These are phyloP conservation scores for Magallana gigas DNA, from an alignment of 1,140 invertebrate genomes.

Conservation along the genomic window DNA sequence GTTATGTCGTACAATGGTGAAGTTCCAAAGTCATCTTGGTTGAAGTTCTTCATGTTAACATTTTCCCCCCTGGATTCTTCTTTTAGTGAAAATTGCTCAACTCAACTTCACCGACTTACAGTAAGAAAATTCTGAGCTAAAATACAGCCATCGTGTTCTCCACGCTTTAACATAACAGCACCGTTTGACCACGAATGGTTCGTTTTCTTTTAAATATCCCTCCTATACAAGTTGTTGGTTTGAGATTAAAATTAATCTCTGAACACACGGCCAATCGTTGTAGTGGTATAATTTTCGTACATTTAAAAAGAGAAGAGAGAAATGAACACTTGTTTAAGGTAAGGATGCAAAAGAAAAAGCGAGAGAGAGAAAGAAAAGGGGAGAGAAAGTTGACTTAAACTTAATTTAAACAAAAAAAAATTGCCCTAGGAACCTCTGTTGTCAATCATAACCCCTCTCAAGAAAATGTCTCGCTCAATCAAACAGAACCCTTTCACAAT, in stretches of 20 bases:
- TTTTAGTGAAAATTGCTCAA: constrained; percentile 10
- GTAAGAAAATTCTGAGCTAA: constrained; percentile 18
- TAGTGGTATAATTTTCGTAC: not conserved
- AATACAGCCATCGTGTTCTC: constrained; percentile 1
- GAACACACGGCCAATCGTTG: not conserved
- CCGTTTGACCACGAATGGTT: constrained; percentile 19
- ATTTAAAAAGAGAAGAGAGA: not conserved
- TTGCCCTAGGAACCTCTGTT: not conserved
- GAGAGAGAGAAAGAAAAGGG: not conserved
- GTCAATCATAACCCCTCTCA: constrained; percentile 8
- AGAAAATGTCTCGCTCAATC: constrained; percentile 17
- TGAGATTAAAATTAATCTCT: constrained; percentile 30
- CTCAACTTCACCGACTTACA: not conserved
- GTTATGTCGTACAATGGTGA: not conserved
- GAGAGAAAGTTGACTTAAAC: no score
- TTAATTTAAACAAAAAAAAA: not conserved
- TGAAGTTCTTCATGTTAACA: constrained; percentile 7
- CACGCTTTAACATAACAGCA: constrained; percentile 13
- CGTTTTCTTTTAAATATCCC: constrained; percentile 27
- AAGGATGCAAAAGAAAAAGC: not conserved
- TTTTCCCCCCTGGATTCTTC: not conserved
- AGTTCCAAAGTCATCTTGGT: constrained; percentile 9
- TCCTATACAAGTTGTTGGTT: not conserved
- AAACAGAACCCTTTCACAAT: constrained; percentile 25
- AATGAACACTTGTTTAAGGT: no score